Evolutionary conservation across 2,797 vertebrate genomes (phyloP), one percentile per base, ranked within the genome.

Genomic region (Uromys caudimaculatus): DNA sequence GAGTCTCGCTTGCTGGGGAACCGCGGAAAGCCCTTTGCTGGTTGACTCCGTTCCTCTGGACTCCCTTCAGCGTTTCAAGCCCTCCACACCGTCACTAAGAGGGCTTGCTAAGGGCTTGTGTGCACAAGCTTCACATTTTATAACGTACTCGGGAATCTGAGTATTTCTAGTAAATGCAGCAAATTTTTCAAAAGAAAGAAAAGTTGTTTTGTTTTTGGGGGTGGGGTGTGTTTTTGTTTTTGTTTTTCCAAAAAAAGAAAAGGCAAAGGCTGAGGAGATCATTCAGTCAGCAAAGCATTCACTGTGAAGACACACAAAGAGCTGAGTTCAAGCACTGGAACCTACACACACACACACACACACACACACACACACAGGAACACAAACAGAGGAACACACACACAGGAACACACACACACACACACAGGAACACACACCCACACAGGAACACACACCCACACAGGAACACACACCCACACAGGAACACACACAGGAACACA

Each of bases 41-140:
- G 83, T 41, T 58, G 44, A 69, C 60, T 81, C 56, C 27, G 64
- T 19, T 67, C 47, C n/a, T 54, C 67, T 79, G 9, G 24, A 2
- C 75, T 75, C 71, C 38, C 60, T 76, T 21, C 71, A 19, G 94
- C 47, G 84, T 91, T 84, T 87, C 47, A 78, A 24, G 60, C 81
- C 88, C 32, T 62, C 16, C 1, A 62, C 47, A 3, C 24, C 62
- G 54, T 94, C 73, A 5, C 90, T 95, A 90, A 89, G 54, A 58
- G 13, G 79, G 44, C 38, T 92, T 89, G 52, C 86, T 71, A 21
- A 56, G 77, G 82, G 81, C 64, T 58, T 95, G n/a, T 47, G 9
- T 41, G 17, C 27, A 5, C 47, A 64, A 58, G n/a, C 88, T 86
- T 91, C 83, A 77, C 79, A 75, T 95, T 94, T 92, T 82, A 78